Evolutionary conservation across 2,888 invertebrate genomes (phyloP).

Genomic region (Papilio gigon): DNA sequence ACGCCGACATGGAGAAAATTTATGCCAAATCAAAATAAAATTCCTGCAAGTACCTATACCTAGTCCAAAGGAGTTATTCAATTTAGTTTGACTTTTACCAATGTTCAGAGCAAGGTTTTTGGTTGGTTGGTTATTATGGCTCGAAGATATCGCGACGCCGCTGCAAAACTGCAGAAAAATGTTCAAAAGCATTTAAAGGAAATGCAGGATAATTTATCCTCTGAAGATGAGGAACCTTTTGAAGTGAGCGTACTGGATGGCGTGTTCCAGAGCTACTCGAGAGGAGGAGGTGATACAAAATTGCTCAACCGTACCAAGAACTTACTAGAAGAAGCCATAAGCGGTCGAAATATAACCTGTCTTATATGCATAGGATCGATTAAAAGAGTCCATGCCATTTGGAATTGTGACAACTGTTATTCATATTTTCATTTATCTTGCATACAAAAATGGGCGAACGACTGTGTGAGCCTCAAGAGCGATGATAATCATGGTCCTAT

Average conservation of each 20-base stretch:
- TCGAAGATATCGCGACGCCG: conserved; percentile 71
- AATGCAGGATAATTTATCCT: conserved; percentile 74
- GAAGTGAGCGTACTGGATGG: conserved; percentile 69
- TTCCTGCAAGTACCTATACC: too few species aligned
- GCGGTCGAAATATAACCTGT: conserved; percentile 91
- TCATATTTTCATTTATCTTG: conserved; percentile 94
- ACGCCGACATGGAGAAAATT: conserved; percentile 32
- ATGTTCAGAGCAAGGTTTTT: conserved; percentile 4
- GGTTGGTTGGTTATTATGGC: conserved; percentile 58
- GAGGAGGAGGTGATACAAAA: conserved; percentile 69
- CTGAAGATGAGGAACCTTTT: conserved; percentile 75
- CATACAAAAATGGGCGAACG: conserved; percentile 95
- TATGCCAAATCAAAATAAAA: conserved; percentile 27
- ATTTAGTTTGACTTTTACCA: background rate
- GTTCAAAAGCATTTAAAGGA: conserved; percentile 74
- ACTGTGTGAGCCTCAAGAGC: conserved; percentile 89
- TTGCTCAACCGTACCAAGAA: conserved; percentile 84
- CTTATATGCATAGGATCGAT: conserved; percentile 95
- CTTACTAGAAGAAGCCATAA: conserved; percentile 89
- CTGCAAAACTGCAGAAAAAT: conserved; percentile 74
- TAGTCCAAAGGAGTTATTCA: too few species aligned
- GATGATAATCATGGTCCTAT: conserved; percentile 79
- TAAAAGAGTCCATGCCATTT: conserved; percentile 91
- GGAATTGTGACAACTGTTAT: conserved; percentile 93
- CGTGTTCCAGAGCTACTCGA: conserved; percentile 70